phyloP scores from a whole-genome alignment of 1,140 invertebrate species.

The Drosophila elegans region DNA sequence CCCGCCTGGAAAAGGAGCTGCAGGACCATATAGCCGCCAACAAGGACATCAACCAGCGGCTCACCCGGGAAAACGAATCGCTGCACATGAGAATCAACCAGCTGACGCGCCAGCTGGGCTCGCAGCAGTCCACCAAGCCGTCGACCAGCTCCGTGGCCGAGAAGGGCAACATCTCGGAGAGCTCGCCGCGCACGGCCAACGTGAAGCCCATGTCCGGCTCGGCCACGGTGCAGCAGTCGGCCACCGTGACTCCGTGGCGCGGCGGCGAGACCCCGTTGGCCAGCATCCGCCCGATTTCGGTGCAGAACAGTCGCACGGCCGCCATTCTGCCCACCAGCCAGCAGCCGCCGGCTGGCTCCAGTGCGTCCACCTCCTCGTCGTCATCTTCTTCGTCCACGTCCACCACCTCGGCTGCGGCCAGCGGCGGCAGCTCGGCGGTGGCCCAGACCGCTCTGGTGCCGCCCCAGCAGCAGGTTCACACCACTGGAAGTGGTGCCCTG shows the following conservation, averaged over 20 bases:
- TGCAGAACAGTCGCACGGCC: constrained; percentile 89
- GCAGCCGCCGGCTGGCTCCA: constrained; percentile 55
- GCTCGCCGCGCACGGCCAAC: constrained; percentile 93
- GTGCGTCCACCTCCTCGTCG: constrained; percentile 51
- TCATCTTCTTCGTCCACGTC: constrained; percentile 60
- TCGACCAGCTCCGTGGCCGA: constrained; percentile 87
- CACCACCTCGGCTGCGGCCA: constrained; percentile 61
- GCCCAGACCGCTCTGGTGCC: constrained; percentile 87
- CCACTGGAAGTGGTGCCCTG: constrained; percentile 86
- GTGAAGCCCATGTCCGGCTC: constrained; percentile 96
- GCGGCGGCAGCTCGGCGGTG: constrained; percentile 61
- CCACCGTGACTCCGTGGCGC: constrained; percentile 87
- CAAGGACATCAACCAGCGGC: constrained; percentile 87
- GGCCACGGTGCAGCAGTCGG: constrained; percentile 85
- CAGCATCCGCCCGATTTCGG: constrained; percentile 96
- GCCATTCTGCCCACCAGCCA: constrained; percentile 92
- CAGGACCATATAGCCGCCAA: constrained; percentile 88
- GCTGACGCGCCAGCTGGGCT: constrained; percentile 92
- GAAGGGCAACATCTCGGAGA: constrained; percentile 90
- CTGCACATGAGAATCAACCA: constrained; percentile 90
- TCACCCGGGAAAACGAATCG: constrained; percentile 90
- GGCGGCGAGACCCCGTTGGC: constrained; percentile 93
- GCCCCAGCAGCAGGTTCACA: constrained; percentile 87
- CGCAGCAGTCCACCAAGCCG: constrained; percentile 89
- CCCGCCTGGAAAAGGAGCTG: constrained; percentile 91